Evolutionary conservation across 2,797 vertebrate genomes (phyloP), one percentile per base, ranked within the genome.

Genomic region (Labroides dimidiatus): DNA sequence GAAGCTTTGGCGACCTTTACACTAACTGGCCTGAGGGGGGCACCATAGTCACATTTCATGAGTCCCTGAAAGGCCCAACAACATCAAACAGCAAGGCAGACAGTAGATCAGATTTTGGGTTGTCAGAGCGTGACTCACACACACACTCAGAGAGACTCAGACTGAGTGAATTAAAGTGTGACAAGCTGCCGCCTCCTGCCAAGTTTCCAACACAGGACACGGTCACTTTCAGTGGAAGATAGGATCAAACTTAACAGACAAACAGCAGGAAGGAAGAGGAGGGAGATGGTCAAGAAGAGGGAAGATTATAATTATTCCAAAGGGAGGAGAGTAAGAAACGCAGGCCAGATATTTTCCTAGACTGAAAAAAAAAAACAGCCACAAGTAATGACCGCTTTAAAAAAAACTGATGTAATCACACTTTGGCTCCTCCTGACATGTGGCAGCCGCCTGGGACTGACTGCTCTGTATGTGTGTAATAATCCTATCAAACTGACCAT

Each of bases 371-470:
- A 30, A 67, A 33, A 43, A n/a, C n/a, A 53, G 45, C 50, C 13
- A 23, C 13, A 37, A 65, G 2, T 74, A 55, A 63, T 48, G 47
- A 68, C 19, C 17, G 50, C 43, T 67, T 58, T 51, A 12, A 36
- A 52, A 69, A 72, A 69, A 50, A 36, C 62, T 74, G 82, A 82
- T 52, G 19, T 14, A 75, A 77, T 69, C 49, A 42, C 16, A 44
- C 45, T 3, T 14, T 52, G 50, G 39, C 57, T 50, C 53, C 69
- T 21, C 15, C 62, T 51, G 69, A 72, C 60, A 59, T 50, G 80
- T 15, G 66, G 67, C 72, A 69, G 74, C 27, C 60, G 77, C 50
- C 50, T 24, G 39, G 68, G 48, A 24, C 19, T 6, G 33, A 17
- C 33, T 47, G 43, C 0, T 6, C 48, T 64, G 58, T n/a, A n/a